Base-by-base conservation (phyloP, 2,888 invertebrate species). In the Rhabditoides inermis region DNA sequence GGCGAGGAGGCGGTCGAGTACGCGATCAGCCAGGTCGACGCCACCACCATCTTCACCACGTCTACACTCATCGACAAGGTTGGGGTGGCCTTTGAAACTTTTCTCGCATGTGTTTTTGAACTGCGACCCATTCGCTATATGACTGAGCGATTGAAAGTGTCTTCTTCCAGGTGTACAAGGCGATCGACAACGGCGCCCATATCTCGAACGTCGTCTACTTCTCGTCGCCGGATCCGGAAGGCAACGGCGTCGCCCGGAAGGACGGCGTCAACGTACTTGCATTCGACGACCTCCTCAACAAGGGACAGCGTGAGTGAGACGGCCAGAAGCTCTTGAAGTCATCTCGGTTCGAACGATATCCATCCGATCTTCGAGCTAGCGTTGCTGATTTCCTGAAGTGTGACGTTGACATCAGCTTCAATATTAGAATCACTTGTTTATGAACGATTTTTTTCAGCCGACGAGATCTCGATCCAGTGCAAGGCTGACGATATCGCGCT, bases 11-110 rank as follows among this genome's bases (percentile, higher is more conserved):
- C 92, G 2, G 88, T 98, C 58, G 85, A 88, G 5, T 92, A 92
- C 79, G 92, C 92, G 68, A 87, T 98, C 75, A 90, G 90, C 77
- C 92, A 98, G 82, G 91, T 95, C 0, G 90, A 92, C 77, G 91
- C 90, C 0, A 85, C 86, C 42, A 86, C 88, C 7, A 87, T 95
- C 35, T 87, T 98, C 76, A 95, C 95, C 20, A 86, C 89, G 28
- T 86, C 87, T 78, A 90, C 91, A 57, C 83, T 95, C 52, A 81
- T 95, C 77, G 87, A 88, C 45, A 94, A 92, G 81, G 88, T 94
- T 51, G 74, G 77, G 67, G 79, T 77, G 61, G 55, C 55, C 41
- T 23, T 40, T 23, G 3, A 39, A n/a, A 12, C 15, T 32, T 32
- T 32, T 32, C 32, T 32, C 32, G 32, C 10, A 32, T 32, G 15